phyloP scores from a whole-genome alignment of 2,113 vertebrate genomes.

The Chauna torquata region DNA sequence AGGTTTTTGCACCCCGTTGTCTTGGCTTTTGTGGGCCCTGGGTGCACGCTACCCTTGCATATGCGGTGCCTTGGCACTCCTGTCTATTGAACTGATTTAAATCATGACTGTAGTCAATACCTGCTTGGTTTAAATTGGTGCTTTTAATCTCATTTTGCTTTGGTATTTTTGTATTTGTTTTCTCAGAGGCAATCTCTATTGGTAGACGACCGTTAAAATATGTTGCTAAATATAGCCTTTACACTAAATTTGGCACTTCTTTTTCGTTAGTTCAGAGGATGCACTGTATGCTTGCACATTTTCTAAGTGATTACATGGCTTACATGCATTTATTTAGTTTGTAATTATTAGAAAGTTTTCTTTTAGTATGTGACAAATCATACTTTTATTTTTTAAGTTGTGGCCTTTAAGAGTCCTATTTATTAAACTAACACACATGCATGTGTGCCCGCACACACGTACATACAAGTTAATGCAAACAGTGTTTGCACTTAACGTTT shows the following conservation, averaged over 20 bases:
- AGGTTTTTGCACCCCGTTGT: not conserved
- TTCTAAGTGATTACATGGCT: not conserved
- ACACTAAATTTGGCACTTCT: not conserved
- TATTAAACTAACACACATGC: not conserved
- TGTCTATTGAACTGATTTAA: not conserved
- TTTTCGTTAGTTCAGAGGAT: not conserved
- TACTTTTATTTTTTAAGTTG: not conserved
- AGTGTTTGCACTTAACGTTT: not conserved
- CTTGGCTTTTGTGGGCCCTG: not conserved
- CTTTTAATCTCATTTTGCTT: conserved; percentile 6
- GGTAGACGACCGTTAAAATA: not conserved
- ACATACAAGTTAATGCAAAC: not conserved
- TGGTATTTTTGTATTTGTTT: conserved; percentile 6
- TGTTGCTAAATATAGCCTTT: conserved; percentile 22
- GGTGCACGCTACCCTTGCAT: fast-evolving
- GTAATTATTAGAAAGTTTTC: not conserved
- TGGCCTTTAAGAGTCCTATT: not conserved
- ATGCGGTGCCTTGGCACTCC: not conserved
- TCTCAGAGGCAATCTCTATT: not conserved
- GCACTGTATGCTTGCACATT: not conserved
- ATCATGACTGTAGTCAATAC: not conserved
- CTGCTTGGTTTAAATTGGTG: not conserved
- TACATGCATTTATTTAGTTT: not conserved
- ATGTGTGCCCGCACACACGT: fast-evolving
- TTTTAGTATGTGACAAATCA: not conserved